phyloP scores from a whole-genome alignment of 2,797 vertebrate species.

The Garrulus glandarius region DNA sequence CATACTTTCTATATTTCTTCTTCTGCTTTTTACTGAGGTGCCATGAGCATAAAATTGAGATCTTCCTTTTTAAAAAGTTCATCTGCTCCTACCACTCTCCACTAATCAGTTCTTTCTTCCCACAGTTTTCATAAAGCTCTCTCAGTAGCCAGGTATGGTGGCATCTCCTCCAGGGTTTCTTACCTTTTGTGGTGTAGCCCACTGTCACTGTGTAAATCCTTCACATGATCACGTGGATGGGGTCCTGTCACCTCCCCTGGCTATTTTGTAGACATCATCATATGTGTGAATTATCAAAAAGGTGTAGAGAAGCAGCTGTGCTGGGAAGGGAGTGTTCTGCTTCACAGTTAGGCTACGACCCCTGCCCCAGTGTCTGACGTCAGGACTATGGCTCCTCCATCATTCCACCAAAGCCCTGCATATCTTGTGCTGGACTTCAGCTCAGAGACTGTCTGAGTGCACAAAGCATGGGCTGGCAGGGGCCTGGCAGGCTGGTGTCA shows the following conservation, averaged over 20 bases:
- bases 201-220: background rate
- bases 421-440: background rate
- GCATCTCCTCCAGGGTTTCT: background rate
- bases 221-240: background rate
- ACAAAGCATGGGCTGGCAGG: background rate
- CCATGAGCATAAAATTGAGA: background rate
- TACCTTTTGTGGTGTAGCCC: background rate
- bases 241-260: background rate
- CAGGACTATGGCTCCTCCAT: background rate
- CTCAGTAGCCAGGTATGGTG: background rate
- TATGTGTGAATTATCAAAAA: background rate
- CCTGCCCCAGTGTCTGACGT: background rate
- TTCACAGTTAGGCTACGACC: background rate
- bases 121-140: background rate
- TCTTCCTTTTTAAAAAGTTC: background rate
- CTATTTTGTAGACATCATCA: background rate
- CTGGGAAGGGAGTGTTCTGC: background rate
- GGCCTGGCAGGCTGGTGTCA: background rate
- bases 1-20: background rate
- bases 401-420: rapidly evolving
- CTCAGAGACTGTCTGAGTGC: background rate
- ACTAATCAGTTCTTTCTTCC: conserved; percentile 13
- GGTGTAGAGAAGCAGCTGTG: background rate
- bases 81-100: background rate
- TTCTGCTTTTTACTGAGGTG: background rate